phyloP scores from a whole-genome alignment of 2,888 invertebrate genomes.

The Blomia tropicalis region DNA sequence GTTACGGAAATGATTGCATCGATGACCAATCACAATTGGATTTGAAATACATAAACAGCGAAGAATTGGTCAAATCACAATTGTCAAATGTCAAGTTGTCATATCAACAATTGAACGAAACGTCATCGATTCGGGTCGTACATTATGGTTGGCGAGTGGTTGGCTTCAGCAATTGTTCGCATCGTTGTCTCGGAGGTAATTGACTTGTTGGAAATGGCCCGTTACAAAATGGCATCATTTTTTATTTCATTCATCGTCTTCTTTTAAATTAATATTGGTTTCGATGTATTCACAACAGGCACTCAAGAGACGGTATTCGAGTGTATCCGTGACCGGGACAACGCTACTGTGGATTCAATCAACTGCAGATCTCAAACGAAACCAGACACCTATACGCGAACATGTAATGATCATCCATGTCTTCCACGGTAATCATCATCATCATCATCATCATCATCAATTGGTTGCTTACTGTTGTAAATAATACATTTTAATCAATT shows the following conservation, averaged over 20 bases:
- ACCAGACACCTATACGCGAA: constrained; percentile 69
- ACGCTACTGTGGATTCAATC: constrained; percentile 68
- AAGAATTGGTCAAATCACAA: constrained; percentile 13
- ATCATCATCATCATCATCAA: too few species aligned
- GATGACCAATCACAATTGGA: background rate
- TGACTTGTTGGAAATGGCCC: constrained; percentile 34
- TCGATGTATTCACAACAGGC: constrained; percentile 39
- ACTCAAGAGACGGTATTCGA: constrained; percentile 67
- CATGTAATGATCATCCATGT: constrained; percentile 87
- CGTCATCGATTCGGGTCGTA: constrained; percentile 32
- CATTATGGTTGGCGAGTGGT: constrained; percentile 75
- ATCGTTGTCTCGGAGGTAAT: constrained; percentile 68
- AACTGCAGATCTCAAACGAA: constrained; percentile 70
- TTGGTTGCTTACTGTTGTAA: too few species aligned
- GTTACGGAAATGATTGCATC: constrained; percentile 7
- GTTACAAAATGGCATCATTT: constrained; percentile 24
- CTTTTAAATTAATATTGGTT: constrained; percentile 12
- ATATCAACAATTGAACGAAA: constrained; percentile 6
- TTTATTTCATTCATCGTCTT: background rate
- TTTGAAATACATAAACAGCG: constrained; percentile 15
- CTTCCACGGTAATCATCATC: constrained; percentile 58
- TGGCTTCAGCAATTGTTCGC: constrained; percentile 82
- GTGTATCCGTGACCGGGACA: constrained; percentile 69
- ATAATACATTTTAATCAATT: too few species aligned
- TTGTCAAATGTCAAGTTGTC: constrained; percentile 8